A percentile compares a stretch with the other conserved stretches of the same genome.
Evolutionary conservation across 2,888 invertebrate species (phyloP).

Genomic region (Panzeria rudis): DNA sequence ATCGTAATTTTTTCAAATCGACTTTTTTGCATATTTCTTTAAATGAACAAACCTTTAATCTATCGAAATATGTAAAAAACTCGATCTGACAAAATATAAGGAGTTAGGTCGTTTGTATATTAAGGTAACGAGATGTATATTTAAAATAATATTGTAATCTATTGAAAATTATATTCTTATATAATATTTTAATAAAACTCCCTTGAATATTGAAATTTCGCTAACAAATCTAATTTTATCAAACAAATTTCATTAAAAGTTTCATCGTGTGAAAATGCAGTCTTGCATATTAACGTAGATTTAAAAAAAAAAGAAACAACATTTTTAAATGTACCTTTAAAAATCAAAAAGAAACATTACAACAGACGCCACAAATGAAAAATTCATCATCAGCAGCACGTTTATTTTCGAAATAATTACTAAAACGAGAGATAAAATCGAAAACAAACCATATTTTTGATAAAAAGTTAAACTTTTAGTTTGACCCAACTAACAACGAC

Average conservation of each 20-base stretch:
- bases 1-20: too few species aligned
- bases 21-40: too few species aligned
- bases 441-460: slow-evolving; percentile 45
- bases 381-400: slow-evolving; percentile 60
- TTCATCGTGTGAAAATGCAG: not conserved
- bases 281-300: not conserved
- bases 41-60: too few species aligned
- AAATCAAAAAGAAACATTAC: not conserved
- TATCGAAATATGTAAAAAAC: too few species aligned
- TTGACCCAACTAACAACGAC: slow-evolving; percentile 61
- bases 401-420: slow-evolving; percentile 68
- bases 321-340: not conserved
- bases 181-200: not conserved
- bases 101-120: too few species aligned
- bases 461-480: slow-evolving; percentile 64
- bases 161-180: not conserved
- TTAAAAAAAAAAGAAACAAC: not conserved
- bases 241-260: not conserved
- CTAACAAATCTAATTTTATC: not conserved
- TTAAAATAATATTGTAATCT: not conserved
- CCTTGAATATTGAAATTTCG: not conserved
- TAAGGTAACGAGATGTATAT: too few species aligned
- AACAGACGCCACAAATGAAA: slow-evolving; percentile 11
- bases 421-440: slow-evolving; percentile 52
- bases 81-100: too few species aligned